A percentile compares a stretch with the other conserved stretches of the same genome.
Conservation (phyloP, 2,797 vertebrate species). For the Oceanodroma leucorhoa region DNA sequence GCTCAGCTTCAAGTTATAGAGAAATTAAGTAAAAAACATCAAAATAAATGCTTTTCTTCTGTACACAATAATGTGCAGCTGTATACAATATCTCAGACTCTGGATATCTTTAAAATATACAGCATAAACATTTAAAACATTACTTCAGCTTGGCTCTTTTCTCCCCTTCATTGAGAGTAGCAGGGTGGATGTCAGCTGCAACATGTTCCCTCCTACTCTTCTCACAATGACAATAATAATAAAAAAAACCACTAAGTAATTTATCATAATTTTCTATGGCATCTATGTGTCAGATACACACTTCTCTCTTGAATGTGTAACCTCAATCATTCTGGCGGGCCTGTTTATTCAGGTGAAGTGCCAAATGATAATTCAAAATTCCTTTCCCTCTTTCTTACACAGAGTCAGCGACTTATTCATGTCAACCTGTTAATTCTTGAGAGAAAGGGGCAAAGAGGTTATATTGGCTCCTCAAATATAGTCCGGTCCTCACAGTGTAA, state of each 20-base stretch:
- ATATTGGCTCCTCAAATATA: not conserved
- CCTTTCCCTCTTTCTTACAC: not conserved
- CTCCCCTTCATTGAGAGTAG: not conserved
- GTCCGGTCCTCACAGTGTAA: not conserved
- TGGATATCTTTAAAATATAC: not conserved
- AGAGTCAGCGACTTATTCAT: not conserved
- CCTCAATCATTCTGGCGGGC: not conserved
- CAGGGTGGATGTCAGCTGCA: not conserved
- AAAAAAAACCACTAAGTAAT: not conserved
- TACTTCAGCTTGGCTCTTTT: not conserved
- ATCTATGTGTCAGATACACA: not conserved
- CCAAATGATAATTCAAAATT: not conserved
- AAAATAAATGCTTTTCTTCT: not conserved
- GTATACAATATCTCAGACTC: not conserved
- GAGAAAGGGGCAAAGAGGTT: not conserved
- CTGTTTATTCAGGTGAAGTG: slow-evolving; percentile 34
- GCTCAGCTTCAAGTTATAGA: not conserved
- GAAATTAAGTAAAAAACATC: not conserved
- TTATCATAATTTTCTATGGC: slow-evolving; percentile 13
- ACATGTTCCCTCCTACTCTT: not conserved
- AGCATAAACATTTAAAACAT: not conserved
- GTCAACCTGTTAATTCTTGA: not conserved
- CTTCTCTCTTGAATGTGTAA: not conserved
- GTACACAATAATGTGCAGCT: not conserved
- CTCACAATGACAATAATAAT: not conserved